Percentiles rank a stretch among this genome's conserved stretches.
Evolutionary conservation across 1,140 invertebrate genomes (phyloP).

Genomic region (Bombus terrestris): DNA sequence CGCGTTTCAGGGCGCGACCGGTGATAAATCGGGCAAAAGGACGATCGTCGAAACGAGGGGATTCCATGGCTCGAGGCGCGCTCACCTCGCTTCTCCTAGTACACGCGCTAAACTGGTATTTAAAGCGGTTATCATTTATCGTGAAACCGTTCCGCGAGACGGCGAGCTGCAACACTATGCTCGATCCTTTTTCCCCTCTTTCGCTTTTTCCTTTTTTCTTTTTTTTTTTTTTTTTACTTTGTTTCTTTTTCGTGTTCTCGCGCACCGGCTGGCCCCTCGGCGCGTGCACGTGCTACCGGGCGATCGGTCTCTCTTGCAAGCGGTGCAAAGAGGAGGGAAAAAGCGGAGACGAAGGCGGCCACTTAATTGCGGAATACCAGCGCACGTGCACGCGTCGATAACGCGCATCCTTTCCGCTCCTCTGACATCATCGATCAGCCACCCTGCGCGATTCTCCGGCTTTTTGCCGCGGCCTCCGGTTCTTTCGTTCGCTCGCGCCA

Average conservation of each 20-base stretch:
- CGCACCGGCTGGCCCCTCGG: conserved; percentile 1
- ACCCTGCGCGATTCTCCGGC: conserved; percentile 12
- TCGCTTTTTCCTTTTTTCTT: no score
- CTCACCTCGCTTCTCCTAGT: background rate
- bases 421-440: conserved; percentile 58
- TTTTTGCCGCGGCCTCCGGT: conserved; percentile 16
- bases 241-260: conserved; percentile 17
- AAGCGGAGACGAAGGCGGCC: conserved; percentile 12
- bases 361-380: conserved; percentile 61
- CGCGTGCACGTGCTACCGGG: conserved; percentile 47
- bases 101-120: conserved; percentile 63
- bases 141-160: conserved; percentile 49
- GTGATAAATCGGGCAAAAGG: conserved; percentile 30
- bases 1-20: background rate
- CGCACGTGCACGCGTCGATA: conserved; percentile 57
- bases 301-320: background rate
- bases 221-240: no score
- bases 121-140: conserved; percentile 62
- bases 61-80: conserved; percentile 12
- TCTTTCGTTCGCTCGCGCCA: background rate
- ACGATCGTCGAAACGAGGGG: conserved; percentile 13
- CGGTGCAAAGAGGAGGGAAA: background rate
- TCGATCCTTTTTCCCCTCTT: background rate
- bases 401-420: conserved; percentile 40
- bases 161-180: conserved; percentile 10